phyloP scores from a whole-genome alignment of 2,797 vertebrate genomes.

The Aeoliscus strigatus region DNA sequence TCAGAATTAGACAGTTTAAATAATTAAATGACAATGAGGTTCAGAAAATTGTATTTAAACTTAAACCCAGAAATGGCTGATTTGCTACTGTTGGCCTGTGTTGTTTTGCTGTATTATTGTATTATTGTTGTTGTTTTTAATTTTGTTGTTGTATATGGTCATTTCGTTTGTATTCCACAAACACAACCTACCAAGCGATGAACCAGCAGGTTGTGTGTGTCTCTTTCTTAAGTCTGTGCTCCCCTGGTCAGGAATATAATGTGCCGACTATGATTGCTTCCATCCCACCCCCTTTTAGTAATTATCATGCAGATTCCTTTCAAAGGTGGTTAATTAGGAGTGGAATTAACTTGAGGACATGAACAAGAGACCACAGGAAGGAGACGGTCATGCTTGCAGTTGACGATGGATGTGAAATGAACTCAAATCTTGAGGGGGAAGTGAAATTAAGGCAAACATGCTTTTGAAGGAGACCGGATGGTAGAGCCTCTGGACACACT shows the following conservation, averaged over 20 bases:
- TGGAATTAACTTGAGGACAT: slow-evolving; percentile 72
- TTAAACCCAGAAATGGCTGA: no score
- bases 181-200: no score
- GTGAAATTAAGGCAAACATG: slow-evolving; percentile 16
- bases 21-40: no score
- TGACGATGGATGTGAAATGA: slow-evolving; percentile 42
- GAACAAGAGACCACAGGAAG: slow-evolving; percentile 63
- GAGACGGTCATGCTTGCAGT: slow-evolving; percentile 44
- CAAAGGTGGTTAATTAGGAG: slow-evolving; percentile 73
- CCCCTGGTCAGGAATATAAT: slow-evolving; percentile 66
- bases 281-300: slow-evolving; percentile 68
- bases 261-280: slow-evolving; percentile 67
- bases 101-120: no score
- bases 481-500: slow-evolving; percentile 4
- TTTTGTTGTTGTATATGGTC: no score
- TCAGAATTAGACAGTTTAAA: no score
- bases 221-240: slow-evolving; percentile 23
- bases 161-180: no score
- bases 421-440: slow-evolving; percentile 27
- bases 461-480: slow-evolving; percentile 5
- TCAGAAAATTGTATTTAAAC: no score
- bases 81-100: no score
- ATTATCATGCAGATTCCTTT: slow-evolving; percentile 69
- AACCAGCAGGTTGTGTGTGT: slow-evolving; percentile 4
- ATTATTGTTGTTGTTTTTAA: no score